Evolutionary conservation across 2,888 invertebrate genomes (phyloP), one percentile per base, ranked within the genome.

Genomic region (Cephus sareptanus): DNA sequence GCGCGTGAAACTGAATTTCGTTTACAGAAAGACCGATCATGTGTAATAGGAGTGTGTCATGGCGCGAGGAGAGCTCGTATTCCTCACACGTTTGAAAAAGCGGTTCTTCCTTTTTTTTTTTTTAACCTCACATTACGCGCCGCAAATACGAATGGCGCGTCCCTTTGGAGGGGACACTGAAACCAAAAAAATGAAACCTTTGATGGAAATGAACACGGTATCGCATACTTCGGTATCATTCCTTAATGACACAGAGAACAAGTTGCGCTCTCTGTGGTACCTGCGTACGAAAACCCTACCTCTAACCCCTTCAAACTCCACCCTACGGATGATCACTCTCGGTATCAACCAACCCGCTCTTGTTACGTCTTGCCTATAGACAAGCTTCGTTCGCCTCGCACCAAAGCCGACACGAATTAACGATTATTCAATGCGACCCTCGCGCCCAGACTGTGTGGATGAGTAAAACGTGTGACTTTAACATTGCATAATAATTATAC

Each of bases 401-500:
- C 74, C 74, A 30, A 31, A 31, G 74, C 75, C 77, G 76, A 81
- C 79, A 79, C 75, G 40, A 56, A 74, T 86, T 85, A 82, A 81
- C 75, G 75, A 79, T 77, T 76, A 76, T 75, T 84, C 83, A 83
- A 84, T 85, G 86, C 86, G 86, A 87, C 83, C 85, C 86, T 88
- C 87, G 88, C 88, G 88, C 84, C 85, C 56, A 83, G 86, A 83
- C 86, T 84, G 89, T 89, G 86, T 90, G 89, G 86, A 90, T 89
- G 90, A 88, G 82, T 87, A 87, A 85, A 15, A 78, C 84, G 89
- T 88, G 88, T 88, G 89, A 89, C 88, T 89, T 89, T 87, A 88
- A 87, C 87, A 90, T 90, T 91, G 90, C 91, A 91, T 91, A 90
- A 90, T 90, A 89, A 90, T 90, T 90, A 91, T 91, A 91, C 91